These are phyloP conservation scores for Acanthornis magna DNA, from an alignment of 2,797 vertebrate genomes.

Conservation along the genomic window DNA sequence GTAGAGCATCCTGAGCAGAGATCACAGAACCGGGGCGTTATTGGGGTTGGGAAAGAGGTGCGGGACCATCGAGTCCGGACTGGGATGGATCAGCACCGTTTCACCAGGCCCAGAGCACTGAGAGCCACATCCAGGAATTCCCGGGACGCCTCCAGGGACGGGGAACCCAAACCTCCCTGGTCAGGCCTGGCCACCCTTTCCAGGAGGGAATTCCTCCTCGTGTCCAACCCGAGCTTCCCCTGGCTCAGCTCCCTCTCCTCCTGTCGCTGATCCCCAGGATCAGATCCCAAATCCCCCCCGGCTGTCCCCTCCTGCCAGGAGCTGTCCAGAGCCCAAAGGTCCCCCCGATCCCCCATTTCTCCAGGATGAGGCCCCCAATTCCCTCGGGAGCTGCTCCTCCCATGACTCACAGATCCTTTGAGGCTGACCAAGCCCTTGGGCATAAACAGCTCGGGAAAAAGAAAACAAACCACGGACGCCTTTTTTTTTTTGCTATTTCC, in stretches of 20 bases:
- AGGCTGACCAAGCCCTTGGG: neutral
- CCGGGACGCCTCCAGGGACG: neutral
- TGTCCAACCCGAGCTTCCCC: rapidly evolving
- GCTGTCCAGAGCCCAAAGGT: rapidly evolving
- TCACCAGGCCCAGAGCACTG: rapidly evolving
- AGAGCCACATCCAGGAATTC: neutral
- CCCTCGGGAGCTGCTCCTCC: neutral
- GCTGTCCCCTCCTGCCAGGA: neutral
- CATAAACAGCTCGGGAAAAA: neutral
- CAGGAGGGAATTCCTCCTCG: neutral
- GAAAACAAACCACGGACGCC: neutral
- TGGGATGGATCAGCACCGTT: rapidly evolving
- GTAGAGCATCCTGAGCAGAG: neutral
- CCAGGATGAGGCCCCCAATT: neutral
- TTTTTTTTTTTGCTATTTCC: neutral
- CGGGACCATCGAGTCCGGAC: rapidly evolving
- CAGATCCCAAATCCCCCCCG: too few relatives aligned
- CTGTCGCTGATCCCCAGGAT: too few relatives aligned
- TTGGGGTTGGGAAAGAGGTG: rapidly evolving
- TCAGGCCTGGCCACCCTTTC: neutral
- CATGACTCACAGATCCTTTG: neutral
- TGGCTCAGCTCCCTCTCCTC: neutral
- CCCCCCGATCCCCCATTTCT: neutral
- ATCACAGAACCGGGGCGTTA: rapidly evolving
- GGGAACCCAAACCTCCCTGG: rapidly evolving